These are phyloP conservation scores for Coregonus suidteri DNA, from an alignment of 2,797 vertebrate genomes.

Conservation along the genomic window DNA sequence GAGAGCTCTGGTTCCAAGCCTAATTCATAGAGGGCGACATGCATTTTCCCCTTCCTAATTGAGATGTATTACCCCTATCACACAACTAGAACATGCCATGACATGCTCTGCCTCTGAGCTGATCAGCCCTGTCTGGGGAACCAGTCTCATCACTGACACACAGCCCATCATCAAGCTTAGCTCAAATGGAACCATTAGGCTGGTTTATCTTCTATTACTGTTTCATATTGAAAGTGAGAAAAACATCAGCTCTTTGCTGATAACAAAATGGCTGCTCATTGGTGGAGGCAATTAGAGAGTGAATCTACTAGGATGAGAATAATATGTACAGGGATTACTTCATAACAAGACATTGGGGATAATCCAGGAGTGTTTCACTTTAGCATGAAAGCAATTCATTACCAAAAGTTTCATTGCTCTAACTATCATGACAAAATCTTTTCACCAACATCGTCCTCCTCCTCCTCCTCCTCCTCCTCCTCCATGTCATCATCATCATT, in stretches of 20 bases:
- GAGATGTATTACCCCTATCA: not conserved
- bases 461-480: not conserved
- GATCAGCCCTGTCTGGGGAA: not conserved
- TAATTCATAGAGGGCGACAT: not conserved
- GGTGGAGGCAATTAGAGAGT: not conserved
- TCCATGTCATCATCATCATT: not conserved
- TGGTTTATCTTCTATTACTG: conserved; percentile 1
- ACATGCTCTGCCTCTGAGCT: not conserved
- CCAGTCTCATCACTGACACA: not conserved
- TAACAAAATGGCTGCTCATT: conserved; percentile 3
- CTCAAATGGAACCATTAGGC: not conserved
- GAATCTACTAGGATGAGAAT: not conserved
- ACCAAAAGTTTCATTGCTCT: not conserved
- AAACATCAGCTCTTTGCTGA: conserved; percentile 1
- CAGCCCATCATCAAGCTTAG: not conserved
- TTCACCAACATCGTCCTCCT: not conserved
- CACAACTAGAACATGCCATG: not conserved
- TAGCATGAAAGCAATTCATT: not conserved
- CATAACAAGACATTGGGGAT: not conserved
- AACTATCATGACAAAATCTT: not conserved
- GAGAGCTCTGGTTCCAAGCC: not conserved
- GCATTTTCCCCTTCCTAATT: conserved; percentile 1
- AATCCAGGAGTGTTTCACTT: not conserved
- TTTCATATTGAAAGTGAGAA: not conserved
- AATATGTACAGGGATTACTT: not conserved